Conservation (phyloP, 1,140 invertebrate species). For the Drosophila setifemur region DNA sequence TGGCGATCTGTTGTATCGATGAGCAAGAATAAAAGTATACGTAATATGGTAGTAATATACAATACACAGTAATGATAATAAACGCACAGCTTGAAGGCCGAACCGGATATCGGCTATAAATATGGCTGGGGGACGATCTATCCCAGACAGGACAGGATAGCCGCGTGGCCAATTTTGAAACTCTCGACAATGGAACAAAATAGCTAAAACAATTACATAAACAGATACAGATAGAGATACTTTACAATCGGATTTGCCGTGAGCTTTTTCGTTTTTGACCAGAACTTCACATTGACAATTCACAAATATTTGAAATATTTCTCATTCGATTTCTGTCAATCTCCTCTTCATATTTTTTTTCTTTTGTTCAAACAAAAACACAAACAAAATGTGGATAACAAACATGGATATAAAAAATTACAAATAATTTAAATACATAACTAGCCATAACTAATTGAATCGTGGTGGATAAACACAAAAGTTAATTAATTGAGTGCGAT, state of each 20-base stretch:
- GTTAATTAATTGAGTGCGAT: conserved; percentile 15
- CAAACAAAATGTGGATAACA: conserved; percentile 56
- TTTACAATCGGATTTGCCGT: conserved; percentile 34
- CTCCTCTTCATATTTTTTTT: conserved; percentile 22
- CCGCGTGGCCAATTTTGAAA: conserved; percentile 5
- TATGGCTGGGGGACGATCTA: conserved; percentile 1
- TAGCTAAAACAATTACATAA: background rate
- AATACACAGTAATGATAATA: conserved; percentile 34
- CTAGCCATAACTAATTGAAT: conserved; percentile 46
- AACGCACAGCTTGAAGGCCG: conserved; percentile 19
- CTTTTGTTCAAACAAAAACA: conserved; percentile 50
- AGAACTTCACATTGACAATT: conserved; percentile 62
- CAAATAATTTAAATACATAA: conserved; percentile 36
- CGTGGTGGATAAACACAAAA: conserved; percentile 52
- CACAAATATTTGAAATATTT: conserved; percentile 54
- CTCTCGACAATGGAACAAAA: conserved; percentile 10
- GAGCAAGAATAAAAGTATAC: conserved; percentile 26
- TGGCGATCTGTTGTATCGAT: conserved; percentile 13
- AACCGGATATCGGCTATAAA: background rate
- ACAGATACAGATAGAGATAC: no score
- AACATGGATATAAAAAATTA: conserved; percentile 22
- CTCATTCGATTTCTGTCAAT: conserved; percentile 8
- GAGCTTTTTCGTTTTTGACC: conserved; percentile 50
- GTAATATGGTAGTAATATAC: conserved; percentile 15
- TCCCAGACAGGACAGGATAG: conserved; percentile 4